Percentiles rank a stretch among this genome's conserved stretches.
Conservation (phyloP, 1,140 invertebrate species). For the Cheumatopsyche charites region DNA sequence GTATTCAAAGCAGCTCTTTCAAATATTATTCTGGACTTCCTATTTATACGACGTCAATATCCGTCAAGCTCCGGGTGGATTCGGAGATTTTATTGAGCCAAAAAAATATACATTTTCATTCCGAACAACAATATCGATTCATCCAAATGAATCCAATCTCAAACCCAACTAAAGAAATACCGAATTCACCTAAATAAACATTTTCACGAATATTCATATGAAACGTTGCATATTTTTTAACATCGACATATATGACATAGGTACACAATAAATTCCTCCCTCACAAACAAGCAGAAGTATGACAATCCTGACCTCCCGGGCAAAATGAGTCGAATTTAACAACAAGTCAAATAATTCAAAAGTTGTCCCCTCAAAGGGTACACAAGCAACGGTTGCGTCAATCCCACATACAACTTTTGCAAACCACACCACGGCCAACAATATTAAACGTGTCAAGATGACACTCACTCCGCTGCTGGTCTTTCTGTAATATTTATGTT, state of each 20-base stretch:
- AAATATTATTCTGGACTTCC: constrained; percentile 20
- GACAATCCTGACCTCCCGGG: too few species aligned
- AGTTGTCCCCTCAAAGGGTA: not conserved
- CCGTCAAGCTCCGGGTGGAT: constrained; percentile 10
- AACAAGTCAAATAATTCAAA: constrained; percentile 25
- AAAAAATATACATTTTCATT: not conserved
- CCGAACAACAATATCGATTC: not conserved
- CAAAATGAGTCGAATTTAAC: constrained; percentile 1
- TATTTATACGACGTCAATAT: constrained; percentile 24
- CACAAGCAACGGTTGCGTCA: constrained; percentile 15
- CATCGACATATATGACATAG: too few species aligned
- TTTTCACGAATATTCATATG: too few species aligned
- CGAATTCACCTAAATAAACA: too few species aligned
- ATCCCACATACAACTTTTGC: constrained; percentile 9
- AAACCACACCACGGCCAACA: not conserved
- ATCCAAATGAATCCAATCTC: too few species aligned
- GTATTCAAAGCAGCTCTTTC: constrained; percentile 23
- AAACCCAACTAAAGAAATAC: too few species aligned
- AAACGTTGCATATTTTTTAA: too few species aligned
- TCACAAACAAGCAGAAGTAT: too few species aligned
- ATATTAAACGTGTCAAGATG: constrained; percentile 13
- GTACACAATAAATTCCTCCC: too few species aligned
- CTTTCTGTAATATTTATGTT: not conserved
- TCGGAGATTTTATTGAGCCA: constrained; percentile 7
- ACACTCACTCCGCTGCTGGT: not conserved